A percentile compares a stretch with the other conserved stretches of the same genome.
Evolutionary conservation across 2,888 invertebrate species (phyloP).

Genomic region (Teinopalpus imperialis): DNA sequence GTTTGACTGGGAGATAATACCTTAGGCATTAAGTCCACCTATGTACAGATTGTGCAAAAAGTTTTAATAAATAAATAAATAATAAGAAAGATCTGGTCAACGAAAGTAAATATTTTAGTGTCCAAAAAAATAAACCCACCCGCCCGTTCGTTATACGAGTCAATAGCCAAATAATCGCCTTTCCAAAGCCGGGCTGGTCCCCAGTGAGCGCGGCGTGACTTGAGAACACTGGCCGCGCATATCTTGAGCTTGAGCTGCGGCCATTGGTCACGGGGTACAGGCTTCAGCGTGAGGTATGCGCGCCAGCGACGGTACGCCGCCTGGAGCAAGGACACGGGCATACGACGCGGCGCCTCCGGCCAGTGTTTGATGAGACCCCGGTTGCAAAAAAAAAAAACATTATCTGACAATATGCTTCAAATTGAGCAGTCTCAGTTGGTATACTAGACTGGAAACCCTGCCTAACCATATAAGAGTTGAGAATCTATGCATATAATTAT

Average conservation of each 20-base stretch:
- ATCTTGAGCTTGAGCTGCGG: slow-evolving; percentile 86
- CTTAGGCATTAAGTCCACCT: too few species aligned
- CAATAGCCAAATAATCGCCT: slow-evolving; percentile 67
- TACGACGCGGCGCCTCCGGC: slow-evolving; percentile 89
- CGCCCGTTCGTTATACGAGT: slow-evolving; percentile 52
- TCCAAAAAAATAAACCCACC: slow-evolving; percentile 43
- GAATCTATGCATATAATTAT: too few species aligned
- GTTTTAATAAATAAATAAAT: too few species aligned
- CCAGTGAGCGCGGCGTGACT: slow-evolving; percentile 55
- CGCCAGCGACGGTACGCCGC: slow-evolving; percentile 90
- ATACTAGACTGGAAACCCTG: too few species aligned
- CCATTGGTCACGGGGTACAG: slow-evolving; percentile 92
- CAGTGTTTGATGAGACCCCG: slow-evolving; percentile 78
- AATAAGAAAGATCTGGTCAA: too few species aligned
- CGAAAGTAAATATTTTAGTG: too few species aligned
- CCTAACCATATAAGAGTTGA: too few species aligned
- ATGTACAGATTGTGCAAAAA: too few species aligned
- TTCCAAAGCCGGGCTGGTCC: slow-evolving; percentile 59
- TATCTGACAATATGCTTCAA: too few species aligned
- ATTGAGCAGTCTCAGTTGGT: too few species aligned
- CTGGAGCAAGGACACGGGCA: slow-evolving; percentile 82
- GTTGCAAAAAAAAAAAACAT: too few species aligned
- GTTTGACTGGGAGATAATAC: too few species aligned
- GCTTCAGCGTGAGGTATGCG: slow-evolving; percentile 91
- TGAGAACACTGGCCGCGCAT: slow-evolving; percentile 61